A percentile compares a stretch with the other conserved stretches of the same genome.
Evolutionary conservation across 2,888 invertebrate genomes (phyloP).

Genomic region (Oscheius sp.): DNA sequence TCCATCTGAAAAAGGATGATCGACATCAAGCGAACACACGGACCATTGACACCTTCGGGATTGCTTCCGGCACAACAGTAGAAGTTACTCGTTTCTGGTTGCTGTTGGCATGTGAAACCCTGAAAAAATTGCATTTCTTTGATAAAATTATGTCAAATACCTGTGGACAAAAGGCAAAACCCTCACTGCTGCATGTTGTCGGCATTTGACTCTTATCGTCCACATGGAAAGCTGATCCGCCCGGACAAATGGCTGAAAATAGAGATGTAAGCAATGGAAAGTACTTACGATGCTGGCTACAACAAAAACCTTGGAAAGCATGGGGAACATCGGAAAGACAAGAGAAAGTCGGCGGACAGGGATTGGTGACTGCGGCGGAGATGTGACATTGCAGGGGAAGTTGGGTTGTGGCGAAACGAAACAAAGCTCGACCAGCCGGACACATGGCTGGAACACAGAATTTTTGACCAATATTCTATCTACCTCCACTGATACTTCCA

Average conservation of each 20-base stretch:
- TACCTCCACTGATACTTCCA: slow-evolving; percentile 51
- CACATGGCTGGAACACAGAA: slow-evolving; percentile 44
- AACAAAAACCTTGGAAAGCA: slow-evolving; percentile 61
- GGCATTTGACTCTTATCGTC: slow-evolving; percentile 58
- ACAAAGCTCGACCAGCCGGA: slow-evolving; percentile 55
- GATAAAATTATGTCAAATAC: too few relatives aligned
- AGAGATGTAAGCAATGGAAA: neutral
- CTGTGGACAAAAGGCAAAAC: slow-evolving; percentile 58
- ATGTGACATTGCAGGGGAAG: slow-evolving; percentile 57
- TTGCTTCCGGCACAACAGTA: slow-evolving; percentile 56
- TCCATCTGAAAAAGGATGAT: slow-evolving; percentile 42
- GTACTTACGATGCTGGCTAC: slow-evolving; percentile 55
- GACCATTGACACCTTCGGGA: slow-evolving; percentile 46
- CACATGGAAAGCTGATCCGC: slow-evolving; percentile 54
- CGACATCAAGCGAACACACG: neutral
- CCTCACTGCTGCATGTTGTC: slow-evolving; percentile 55
- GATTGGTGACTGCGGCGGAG: slow-evolving; percentile 39
- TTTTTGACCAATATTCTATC: neutral
- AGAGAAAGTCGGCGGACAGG: slow-evolving; percentile 53
- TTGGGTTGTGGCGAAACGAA: slow-evolving; percentile 54
- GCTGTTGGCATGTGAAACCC: slow-evolving; percentile 60
- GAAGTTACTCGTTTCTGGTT: slow-evolving; percentile 49
- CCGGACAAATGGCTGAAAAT: slow-evolving; percentile 59
- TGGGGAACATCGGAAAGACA: slow-evolving; percentile 56
- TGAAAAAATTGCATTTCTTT: neutral